Percentiles rank a stretch among this genome's conserved stretches.
Conservation (phyloP, 2,888 invertebrate species). For the Hypercompe scribonia region DNA sequence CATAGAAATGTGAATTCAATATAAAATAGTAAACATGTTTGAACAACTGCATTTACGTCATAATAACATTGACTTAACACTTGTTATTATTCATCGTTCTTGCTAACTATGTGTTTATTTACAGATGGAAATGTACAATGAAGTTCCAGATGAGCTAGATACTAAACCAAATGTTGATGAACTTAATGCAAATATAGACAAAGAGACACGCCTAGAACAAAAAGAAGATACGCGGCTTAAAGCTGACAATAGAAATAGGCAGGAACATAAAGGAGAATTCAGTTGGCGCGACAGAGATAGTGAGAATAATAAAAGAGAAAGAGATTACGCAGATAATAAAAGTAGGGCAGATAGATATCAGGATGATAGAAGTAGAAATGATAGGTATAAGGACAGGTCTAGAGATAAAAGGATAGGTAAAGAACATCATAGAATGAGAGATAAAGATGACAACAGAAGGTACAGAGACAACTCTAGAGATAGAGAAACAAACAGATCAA, state of each 20-base stretch:
- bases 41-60: conserved; percentile 1
- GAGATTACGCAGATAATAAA: background rate
- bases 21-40: background rate
- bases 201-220: conserved; percentile 2
- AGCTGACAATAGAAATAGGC: conserved; percentile 18
- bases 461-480: conserved; percentile 6
- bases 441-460: background rate
- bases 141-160: conserved; percentile 23
- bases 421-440: conserved; percentile 2
- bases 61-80: background rate
- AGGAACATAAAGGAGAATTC: conserved; percentile 10
- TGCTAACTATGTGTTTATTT: conserved; percentile 1
- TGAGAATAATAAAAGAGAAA: conserved; percentile 3
- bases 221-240: conserved; percentile 5
- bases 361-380: background rate
- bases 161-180: conserved; percentile 9
- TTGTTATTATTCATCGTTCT: background rate
- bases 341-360: background rate
- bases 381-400: background rate
- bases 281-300: conserved; percentile 10
- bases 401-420: conserved; percentile 4
- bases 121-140: conserved; percentile 57
- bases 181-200: conserved; percentile 5
- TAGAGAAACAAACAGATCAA: background rate
- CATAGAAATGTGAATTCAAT: background rate